Percentiles rank a stretch among this genome's conserved stretches.
phyloP scores from a whole-genome alignment of 2,113 vertebrate genomes.

The Psittacus erithacus region DNA sequence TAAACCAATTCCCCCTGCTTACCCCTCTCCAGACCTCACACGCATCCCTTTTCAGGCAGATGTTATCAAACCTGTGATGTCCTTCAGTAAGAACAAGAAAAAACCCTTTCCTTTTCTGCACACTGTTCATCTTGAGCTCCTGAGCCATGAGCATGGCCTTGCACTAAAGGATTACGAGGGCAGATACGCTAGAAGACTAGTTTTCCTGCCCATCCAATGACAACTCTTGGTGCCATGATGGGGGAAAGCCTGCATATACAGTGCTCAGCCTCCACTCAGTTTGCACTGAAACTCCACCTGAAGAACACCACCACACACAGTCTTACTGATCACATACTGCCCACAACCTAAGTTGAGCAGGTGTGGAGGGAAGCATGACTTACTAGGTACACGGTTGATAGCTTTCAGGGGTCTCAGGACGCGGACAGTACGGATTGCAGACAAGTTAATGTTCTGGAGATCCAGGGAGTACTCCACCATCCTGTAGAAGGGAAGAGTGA shows the following conservation, averaged over 20 bases:
- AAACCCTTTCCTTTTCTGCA: not conserved
- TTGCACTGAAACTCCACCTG: not conserved
- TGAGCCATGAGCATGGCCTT: not conserved
- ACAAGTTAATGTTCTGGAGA: conserved; percentile 98
- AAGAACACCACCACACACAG: not conserved
- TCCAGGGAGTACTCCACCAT: conserved; percentile 98
- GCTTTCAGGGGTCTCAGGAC: conserved; percentile 97
- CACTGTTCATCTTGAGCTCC: not conserved
- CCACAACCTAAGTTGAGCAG: not conserved
- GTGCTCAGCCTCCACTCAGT: not conserved
- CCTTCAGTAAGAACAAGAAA: not conserved
- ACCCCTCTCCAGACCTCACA: not conserved
- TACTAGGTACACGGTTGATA: conserved; percentile 98
- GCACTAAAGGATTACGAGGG: not conserved
- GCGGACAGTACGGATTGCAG: conserved; percentile 94
- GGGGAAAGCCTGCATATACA: not conserved
- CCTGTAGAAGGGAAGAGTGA: conserved; percentile 73
- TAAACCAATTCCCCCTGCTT: not conserved
- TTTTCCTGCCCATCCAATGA: not conserved
- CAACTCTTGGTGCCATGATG: not conserved
- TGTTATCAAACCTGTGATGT: not conserved
- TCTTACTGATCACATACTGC: not conserved
- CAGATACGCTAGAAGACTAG: not conserved
- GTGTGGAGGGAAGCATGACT: conserved; percentile 62
- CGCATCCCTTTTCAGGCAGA: not conserved